Conservation (phyloP, 2,797 vertebrate genomes). For the Bucorvus abyssinicus region DNA sequence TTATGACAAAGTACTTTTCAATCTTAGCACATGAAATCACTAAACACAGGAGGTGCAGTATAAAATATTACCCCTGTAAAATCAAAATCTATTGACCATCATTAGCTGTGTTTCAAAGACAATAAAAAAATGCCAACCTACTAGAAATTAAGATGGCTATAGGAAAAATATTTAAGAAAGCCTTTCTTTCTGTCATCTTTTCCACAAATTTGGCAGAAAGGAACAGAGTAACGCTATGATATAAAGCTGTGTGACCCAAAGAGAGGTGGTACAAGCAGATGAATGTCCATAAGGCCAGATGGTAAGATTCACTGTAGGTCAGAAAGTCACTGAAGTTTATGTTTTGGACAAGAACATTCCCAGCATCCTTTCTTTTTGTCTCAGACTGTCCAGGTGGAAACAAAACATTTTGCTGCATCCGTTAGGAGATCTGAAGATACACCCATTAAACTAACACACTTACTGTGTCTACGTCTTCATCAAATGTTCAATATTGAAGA, state of each 20-base stretch:
- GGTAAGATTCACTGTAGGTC: not conserved
- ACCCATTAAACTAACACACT: not conserved
- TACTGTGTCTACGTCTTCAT: not conserved
- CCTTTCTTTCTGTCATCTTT: not conserved
- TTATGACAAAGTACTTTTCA: not conserved
- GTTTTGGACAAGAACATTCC: not conserved
- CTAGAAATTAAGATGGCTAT: not conserved
- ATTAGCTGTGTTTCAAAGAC: not conserved
- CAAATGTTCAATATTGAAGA: not conserved
- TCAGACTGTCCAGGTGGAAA: not conserved
- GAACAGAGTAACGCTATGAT: not conserved
- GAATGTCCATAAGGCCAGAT: not conserved
- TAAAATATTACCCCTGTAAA: not conserved
- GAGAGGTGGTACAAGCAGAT: not conserved
- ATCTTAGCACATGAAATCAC: not conserved
- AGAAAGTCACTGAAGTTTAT: not conserved
- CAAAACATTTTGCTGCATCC: not conserved
- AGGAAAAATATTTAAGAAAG: not conserved
- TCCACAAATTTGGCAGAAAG: not conserved
- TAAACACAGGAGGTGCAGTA: not conserved
- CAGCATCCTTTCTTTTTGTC: not conserved
- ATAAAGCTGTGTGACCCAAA: not conserved
- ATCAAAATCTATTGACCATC: not conserved
- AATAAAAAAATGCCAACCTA: not conserved
- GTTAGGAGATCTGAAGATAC: not conserved